A percentile compares a stretch with the other conserved stretches of the same genome.
Conservation (phyloP, 2,113 vertebrate genomes). For the Salvelinus fontinalis region DNA sequence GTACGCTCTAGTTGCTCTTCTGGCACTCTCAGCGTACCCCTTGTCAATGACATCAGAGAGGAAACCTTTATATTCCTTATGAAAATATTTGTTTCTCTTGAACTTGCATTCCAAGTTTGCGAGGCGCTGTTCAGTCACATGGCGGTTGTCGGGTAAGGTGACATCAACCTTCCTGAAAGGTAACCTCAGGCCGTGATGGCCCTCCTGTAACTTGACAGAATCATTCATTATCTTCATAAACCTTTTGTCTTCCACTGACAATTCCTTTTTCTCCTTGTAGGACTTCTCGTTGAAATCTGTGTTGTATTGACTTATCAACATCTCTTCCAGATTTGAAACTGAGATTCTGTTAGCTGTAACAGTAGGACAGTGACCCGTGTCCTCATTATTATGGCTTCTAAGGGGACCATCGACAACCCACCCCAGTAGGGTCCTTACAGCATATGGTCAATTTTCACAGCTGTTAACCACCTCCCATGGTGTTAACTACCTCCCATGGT, state of each 20-base stretch:
- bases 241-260: conserved; percentile 13
- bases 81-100: neutral
- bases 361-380: neutral
- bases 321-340: conserved; percentile 6
- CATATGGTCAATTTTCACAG: too few relatives aligned
- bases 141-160: neutral
- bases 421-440: neutral
- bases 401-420: neutral
- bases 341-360: conserved; percentile 10
- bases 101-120: conserved; percentile 1
- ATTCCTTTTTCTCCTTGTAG: conserved; percentile 1
- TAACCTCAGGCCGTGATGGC: neutral
- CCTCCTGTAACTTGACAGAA: neutral
- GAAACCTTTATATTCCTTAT: neutral
- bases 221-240: conserved; percentile 5
- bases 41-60: conserved; percentile 7
- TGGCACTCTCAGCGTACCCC: conserved; percentile 9
- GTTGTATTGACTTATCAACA: conserved; percentile 14
- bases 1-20: neutral
- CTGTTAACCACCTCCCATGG: neutral
- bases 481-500: too few relatives aligned
- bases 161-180: neutral
- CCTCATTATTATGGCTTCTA: neutral
- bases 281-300: conserved; percentile 12
- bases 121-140: neutral